Evolutionary conservation across 2,888 invertebrate species (phyloP).

Genomic region (Pachymerium ferrugineum): DNA sequence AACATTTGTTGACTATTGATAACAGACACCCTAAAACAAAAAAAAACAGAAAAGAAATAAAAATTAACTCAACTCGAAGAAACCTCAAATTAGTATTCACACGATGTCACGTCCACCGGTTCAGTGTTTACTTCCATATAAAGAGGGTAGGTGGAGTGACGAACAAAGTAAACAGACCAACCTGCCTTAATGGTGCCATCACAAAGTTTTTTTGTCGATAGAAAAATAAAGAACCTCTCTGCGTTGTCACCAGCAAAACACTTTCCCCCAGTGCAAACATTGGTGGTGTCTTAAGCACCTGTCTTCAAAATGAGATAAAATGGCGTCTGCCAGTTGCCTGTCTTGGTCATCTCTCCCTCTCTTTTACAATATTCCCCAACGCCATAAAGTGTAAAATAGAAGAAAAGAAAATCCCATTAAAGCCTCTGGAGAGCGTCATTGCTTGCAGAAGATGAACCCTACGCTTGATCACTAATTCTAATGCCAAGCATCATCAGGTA

Average conservation of each 20-base stretch:
- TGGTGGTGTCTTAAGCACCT: not conserved
- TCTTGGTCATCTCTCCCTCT: not conserved
- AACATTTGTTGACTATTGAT: not conserved
- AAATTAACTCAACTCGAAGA: not conserved
- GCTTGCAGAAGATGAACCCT: not conserved
- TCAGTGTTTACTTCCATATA: not conserved
- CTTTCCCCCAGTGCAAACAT: not conserved
- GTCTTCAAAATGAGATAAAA: not conserved
- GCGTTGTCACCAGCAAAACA: not conserved
- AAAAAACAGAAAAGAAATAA: not conserved
- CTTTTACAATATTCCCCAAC: not conserved
- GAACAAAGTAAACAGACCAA: not conserved
- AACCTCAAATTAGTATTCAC: not conserved
- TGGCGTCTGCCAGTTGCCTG: not conserved
- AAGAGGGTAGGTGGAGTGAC: not conserved
- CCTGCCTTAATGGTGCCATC: not conserved
- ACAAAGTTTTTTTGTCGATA: not conserved
- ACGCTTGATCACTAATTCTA: not conserved
- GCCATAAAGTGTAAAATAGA: not conserved
- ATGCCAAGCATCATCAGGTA: not conserved
- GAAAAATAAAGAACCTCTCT: not conserved
- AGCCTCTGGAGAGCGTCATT: not conserved
- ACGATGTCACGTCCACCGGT: not conserved
- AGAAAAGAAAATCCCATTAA: not conserved
- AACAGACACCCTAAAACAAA: not conserved